Evolutionary conservation across 2,797 vertebrate genomes (phyloP).

Genomic region (Staurois parvus): DNA sequence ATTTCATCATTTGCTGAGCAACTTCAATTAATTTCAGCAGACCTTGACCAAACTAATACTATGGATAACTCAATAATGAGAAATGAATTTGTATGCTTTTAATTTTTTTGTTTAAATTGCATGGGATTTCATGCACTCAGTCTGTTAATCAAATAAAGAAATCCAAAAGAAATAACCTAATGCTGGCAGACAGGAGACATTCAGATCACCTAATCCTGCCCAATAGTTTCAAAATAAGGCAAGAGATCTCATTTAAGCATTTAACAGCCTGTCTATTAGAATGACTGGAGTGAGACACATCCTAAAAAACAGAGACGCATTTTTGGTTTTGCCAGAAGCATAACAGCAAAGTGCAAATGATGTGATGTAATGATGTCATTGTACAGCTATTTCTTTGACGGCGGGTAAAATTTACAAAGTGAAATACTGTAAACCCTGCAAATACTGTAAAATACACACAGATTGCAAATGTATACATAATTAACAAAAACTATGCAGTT

Average conservation of each 20-base stretch:
- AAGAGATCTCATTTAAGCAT: not conserved
- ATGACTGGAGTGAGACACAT: no score
- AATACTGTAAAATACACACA: no score
- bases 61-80: conserved; percentile 4
- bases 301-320: no score
- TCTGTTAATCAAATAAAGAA: conserved; percentile 4
- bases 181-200: not conserved
- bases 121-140: not conserved
- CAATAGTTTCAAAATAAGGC: not conserved
- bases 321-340: no score
- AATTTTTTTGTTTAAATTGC: conserved; percentile 5
- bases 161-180: not conserved
- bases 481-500: no score
- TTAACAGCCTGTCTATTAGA: no score
- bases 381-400: no score
- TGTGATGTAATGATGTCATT: no score
- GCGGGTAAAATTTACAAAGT: no score
- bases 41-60: not conserved
- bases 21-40: not conserved
- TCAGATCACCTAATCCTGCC: not conserved
- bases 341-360: no score
- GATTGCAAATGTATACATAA: no score
- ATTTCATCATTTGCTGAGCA: conserved; percentile 10
- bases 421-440: no score
- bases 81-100: not conserved